Evolutionary conservation across 2,888 invertebrate genomes (phyloP).

Genomic region (Hydriomena furcata): DNA sequence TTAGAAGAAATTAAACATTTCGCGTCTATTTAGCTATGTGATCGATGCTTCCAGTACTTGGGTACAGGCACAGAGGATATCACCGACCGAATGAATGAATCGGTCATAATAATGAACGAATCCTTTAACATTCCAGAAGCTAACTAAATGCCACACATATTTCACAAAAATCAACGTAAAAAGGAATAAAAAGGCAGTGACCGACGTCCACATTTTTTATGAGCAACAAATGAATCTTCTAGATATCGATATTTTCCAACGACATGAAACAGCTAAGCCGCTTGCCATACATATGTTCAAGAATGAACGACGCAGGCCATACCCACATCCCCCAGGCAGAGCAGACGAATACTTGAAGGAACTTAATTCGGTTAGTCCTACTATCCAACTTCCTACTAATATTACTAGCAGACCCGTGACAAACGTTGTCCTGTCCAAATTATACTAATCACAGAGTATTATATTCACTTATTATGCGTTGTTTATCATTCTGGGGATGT

Average conservation of each 20-base stretch:
- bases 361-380: constrained; percentile 25
- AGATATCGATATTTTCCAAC: constrained; percentile 5
- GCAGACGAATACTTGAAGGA: constrained; percentile 21
- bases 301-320: constrained; percentile 8
- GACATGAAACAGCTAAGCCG: constrained; percentile 12
- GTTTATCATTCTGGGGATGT: too few species aligned
- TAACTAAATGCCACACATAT: not conserved
- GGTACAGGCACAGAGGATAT: too few species aligned
- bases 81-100: too few species aligned
- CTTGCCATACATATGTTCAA: constrained; percentile 22
- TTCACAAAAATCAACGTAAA: not conserved
- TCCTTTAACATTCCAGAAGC: constrained; percentile 2
- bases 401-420: too few species aligned
- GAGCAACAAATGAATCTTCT: constrained; percentile 26
- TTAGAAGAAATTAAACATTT: too few species aligned
- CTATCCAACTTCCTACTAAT: too few species aligned
- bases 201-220: constrained; percentile 25
- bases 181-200: constrained; percentile 15
- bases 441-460: too few species aligned
- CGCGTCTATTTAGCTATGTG: too few species aligned
- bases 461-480: too few species aligned
- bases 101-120: too few species aligned
- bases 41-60: too few species aligned
- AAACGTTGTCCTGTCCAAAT: too few species aligned
- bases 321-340: not conserved